These are phyloP conservation scores for Phrynosoma blainvillii DNA, from an alignment of 2,113 vertebrate species.

Conservation along the genomic window DNA sequence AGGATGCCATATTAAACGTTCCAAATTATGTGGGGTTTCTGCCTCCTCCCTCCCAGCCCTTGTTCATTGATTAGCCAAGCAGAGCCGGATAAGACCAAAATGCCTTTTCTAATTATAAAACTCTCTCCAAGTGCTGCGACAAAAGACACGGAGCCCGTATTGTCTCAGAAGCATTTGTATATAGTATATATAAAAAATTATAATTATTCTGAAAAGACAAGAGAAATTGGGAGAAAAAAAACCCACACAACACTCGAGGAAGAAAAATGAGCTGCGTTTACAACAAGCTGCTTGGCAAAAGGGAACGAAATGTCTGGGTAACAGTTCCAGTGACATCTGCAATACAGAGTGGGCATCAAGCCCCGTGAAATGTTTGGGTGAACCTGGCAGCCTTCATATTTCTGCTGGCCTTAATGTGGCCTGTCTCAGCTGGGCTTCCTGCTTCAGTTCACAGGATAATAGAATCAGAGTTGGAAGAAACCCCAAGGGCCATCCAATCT, in stretches of 20 bases:
- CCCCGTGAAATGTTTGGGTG: too few relatives aligned
- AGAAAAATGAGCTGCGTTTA: constrained; percentile 48
- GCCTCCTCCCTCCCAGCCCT: too few relatives aligned
- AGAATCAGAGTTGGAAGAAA: too few relatives aligned
- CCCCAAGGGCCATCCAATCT: too few relatives aligned
- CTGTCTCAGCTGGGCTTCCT: too few relatives aligned
- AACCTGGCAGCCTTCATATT: too few relatives aligned
- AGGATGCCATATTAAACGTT: neutral
- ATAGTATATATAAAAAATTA: neutral
- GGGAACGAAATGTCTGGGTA: neutral
- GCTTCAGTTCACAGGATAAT: too few relatives aligned
- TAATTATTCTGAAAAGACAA: constrained; percentile 28
- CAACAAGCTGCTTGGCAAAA: constrained; percentile 50
- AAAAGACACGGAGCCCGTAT: constrained; percentile 45
- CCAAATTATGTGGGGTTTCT: neutral
- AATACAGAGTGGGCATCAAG: too few relatives aligned
- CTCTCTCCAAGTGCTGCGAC: neutral
- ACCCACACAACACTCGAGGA: neutral
- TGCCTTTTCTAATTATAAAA: constrained; percentile 37
- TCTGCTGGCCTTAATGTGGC: too few relatives aligned
- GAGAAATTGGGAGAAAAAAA: neutral
- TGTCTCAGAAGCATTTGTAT: constrained; percentile 30
- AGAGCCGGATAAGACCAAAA: constrained; percentile 19
- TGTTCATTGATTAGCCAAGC: constrained; percentile 24
- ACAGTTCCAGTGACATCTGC: too few relatives aligned